These are phyloP conservation scores for Neelides sp. DNA, from an alignment of 1,140 invertebrate species.

Conservation along the genomic window DNA sequence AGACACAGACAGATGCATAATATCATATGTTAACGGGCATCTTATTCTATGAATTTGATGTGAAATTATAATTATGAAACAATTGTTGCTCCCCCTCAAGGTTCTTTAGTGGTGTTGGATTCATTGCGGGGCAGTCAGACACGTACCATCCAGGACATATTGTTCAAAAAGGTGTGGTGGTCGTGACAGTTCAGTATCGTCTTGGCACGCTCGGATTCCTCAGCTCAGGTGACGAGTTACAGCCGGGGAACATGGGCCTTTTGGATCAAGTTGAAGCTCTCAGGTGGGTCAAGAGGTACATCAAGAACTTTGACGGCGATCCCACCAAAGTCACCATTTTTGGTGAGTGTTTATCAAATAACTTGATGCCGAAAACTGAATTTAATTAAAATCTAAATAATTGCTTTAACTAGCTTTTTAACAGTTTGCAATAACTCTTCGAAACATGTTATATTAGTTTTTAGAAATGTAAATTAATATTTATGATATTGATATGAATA, in stretches of 20 bases:
- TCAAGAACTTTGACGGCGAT: slow-evolving; percentile 37
- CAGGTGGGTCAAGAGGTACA: slow-evolving; percentile 38
- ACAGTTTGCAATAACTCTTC: too few species aligned
- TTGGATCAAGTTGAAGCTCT: slow-evolving; percentile 39
- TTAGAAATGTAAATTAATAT: too few species aligned
- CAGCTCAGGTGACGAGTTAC: slow-evolving; percentile 14
- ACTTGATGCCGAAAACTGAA: too few species aligned
- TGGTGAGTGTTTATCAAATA: slow-evolving; percentile 34
- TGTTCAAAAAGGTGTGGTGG: slow-evolving; percentile 25
- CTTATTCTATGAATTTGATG: too few species aligned
- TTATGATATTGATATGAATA: too few species aligned
- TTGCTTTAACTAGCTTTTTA: too few species aligned
- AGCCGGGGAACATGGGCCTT: slow-evolving; percentile 37
- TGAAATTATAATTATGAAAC: too few species aligned
- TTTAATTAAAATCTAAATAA: not conserved
- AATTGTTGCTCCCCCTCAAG: too few species aligned
- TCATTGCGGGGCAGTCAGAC: slow-evolving; percentile 21
- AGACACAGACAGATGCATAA: too few species aligned
- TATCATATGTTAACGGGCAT: too few species aligned
- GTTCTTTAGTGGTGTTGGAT: slow-evolving; percentile 11
- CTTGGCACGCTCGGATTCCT: slow-evolving; percentile 23
- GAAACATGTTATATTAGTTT: too few species aligned
- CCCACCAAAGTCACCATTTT: slow-evolving; percentile 37
- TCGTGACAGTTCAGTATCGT: slow-evolving; percentile 25
- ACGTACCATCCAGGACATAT: slow-evolving; percentile 27